These are phyloP conservation scores for Megaptera novaeangliae DNA, from an alignment of 2,113 vertebrate species.

Conservation along the genomic window DNA sequence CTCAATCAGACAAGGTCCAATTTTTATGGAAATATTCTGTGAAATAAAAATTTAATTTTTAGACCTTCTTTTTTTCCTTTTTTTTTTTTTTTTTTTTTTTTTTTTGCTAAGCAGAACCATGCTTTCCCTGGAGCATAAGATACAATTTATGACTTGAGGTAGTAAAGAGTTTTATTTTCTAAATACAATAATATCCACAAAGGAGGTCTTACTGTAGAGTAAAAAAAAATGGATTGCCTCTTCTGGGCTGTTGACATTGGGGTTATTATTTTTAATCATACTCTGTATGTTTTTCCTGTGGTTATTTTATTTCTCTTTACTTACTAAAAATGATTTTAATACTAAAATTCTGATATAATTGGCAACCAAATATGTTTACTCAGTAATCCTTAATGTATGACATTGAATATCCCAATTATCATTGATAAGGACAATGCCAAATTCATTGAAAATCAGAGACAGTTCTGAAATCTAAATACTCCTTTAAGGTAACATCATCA, in stretches of 20 bases:
- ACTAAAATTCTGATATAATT: background rate
- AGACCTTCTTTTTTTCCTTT: background rate
- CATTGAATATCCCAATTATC: background rate
- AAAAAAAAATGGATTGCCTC: background rate
- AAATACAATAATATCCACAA: background rate
- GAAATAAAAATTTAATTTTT: background rate
- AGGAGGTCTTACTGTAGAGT: background rate
- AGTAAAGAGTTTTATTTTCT: constrained; percentile 1
- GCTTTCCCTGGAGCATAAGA: background rate
- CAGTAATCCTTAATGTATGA: background rate
- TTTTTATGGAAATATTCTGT: background rate
- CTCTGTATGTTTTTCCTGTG: background rate
- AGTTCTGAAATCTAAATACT: background rate
- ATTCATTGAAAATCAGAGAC: background rate
- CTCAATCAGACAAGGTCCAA: background rate
- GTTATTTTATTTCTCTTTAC: background rate
- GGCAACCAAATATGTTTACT: background rate
- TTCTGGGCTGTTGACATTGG: background rate
- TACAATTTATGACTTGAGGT: background rate
- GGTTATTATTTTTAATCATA: background rate
- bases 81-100: background rate
- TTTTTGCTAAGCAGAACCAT: background rate
- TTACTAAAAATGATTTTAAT: constrained; percentile 18
- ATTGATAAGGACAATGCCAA: background rate
- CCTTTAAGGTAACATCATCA: background rate